Percentiles rank a stretch among this genome's conserved stretches.
Evolutionary conservation across 2,113 vertebrate genomes (phyloP).

Genomic region (Todiramphus chloris): DNA sequence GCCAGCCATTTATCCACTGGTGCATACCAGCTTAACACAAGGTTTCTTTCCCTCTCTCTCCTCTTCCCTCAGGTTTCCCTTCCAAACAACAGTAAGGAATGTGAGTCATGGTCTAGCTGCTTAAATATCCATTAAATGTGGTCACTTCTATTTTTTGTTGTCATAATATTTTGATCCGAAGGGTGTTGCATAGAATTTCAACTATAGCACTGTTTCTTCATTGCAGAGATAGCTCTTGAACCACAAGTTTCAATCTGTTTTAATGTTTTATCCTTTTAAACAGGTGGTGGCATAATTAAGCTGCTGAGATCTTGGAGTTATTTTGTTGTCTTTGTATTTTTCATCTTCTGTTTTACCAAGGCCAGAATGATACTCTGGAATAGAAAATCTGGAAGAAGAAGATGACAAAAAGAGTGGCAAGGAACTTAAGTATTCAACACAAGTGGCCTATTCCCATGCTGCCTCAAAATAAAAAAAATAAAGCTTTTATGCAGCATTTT

Average conservation of each 20-base stretch:
- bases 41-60: slow-evolving; percentile 10
- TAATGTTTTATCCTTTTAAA: slow-evolving; percentile 44
- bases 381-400: slow-evolving; percentile 36
- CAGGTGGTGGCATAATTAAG: slow-evolving; percentile 60
- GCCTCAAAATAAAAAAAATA: slow-evolving; percentile 15
- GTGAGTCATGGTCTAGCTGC: slow-evolving; percentile 27
- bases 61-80: slow-evolving; percentile 51
- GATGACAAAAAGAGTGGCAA: neutral
- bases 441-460: neutral
- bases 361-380: slow-evolving; percentile 44
- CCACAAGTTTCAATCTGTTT: slow-evolving; percentile 39
- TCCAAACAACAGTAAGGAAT: slow-evolving; percentile 56
- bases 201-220: slow-evolving; percentile 49
- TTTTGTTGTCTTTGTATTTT: slow-evolving; percentile 63
- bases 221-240: slow-evolving; percentile 32
- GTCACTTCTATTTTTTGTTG: slow-evolving; percentile 27
- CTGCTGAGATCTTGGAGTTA: slow-evolving; percentile 37
- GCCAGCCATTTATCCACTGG: slow-evolving; percentile 79
- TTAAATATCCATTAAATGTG: slow-evolving; percentile 49
- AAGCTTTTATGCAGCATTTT: neutral
- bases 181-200: slow-evolving; percentile 50
- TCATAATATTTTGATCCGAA: slow-evolving; percentile 71
- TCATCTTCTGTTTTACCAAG: slow-evolving; percentile 50
- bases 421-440: slow-evolving; percentile 30
- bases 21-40: slow-evolving; percentile 72